These are phyloP conservation scores for Turritopsis dohrnii DNA, from an alignment of 30 jellyfish, hydroid and myxozoan genomes.

Conservation along the genomic window DNA sequence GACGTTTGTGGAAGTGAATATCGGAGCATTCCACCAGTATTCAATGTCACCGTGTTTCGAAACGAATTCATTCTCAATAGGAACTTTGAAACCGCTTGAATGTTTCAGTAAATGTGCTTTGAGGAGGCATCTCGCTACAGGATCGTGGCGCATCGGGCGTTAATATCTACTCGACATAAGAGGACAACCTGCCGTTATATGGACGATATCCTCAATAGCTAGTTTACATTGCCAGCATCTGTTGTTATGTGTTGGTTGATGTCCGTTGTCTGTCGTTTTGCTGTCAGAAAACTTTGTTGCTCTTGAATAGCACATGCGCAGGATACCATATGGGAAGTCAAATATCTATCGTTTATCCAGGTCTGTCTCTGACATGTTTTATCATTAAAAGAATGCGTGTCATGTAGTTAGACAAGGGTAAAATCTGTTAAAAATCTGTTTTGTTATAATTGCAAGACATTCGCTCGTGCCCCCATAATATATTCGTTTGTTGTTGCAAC, in stretches of 20 bases:
- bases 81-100: background rate
- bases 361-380: background rate
- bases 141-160: background rate
- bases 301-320: background rate
- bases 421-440: no score
- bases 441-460: no score
- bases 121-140: background rate
- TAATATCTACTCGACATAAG: background rate
- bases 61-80: background rate
- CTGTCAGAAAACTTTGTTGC: background rate
- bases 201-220: background rate
- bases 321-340: background rate
- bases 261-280: background rate
- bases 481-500: no score
- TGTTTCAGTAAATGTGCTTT: background rate
- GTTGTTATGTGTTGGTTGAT: background rate
- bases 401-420: no score
- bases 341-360: background rate
- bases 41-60: background rate
- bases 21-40: background rate
- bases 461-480: no score
- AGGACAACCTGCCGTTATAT: background rate
- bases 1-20: background rate
- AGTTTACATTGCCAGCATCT: background rate
- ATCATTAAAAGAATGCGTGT: no score